Evolutionary conservation across 1,140 invertebrate species (phyloP), one percentile per base, ranked within the genome.

Genomic region (Arion vulgaris): DNA sequence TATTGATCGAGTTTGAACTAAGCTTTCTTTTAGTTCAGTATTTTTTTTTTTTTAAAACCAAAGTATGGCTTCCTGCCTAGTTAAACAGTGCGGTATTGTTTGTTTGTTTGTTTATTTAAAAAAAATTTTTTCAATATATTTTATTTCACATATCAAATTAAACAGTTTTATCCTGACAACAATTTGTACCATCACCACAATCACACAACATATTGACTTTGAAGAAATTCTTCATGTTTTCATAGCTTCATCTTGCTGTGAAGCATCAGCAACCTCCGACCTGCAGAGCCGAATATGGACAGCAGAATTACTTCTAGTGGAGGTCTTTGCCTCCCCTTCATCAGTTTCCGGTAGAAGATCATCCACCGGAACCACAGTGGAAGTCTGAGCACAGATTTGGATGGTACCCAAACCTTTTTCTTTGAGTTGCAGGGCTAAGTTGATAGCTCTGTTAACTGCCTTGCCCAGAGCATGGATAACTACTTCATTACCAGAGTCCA

Each of bases 401-500:
- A 96, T 93, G 41, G 94, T 95, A 19, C 94, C 94, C 75, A 93
- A 90, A 89, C 95, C 95, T 84, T 95, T 93, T 79, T 94, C 93
- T 89, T 96, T 94, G 7, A 98, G 88, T 87, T 95, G 95, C n/a
- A 98, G 91, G 17, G 97, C 96, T 82, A 99, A 93, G 89, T 96
- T 95, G 76, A 97, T 95, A 41, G 97, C 96, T 91, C 95, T 94
- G 86, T 95, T 95, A 71, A 98, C 95, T 19, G 97, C 96, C 81
- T 95, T 95, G 81, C 97, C 98, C 88, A 98, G 93, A 85, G 96
- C 97, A 93, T 98, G 97, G 75, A 99, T 93, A 87, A 94, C 94
- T 57, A 98, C 94, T 93, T 97, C 95, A 72, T 95, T 94, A 85
- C 94, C 94, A 73, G 94, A 94, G 77, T 95, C 94, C 26, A 98